phyloP scores from a whole-genome alignment of 2,888 invertebrate species.

The Choreutis nemorana region DNA sequence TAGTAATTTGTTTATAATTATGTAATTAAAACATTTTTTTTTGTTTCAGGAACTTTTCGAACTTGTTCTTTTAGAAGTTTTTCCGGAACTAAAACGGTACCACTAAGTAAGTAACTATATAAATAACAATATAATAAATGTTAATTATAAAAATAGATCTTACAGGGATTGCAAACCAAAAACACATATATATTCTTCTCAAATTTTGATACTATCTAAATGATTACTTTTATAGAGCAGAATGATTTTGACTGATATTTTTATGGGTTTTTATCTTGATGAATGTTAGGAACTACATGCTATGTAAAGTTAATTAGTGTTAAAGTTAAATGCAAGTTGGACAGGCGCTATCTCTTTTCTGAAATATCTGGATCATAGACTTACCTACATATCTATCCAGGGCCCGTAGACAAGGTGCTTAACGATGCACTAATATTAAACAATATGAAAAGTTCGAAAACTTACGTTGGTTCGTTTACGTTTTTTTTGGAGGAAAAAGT shows the following conservation, averaged over 20 bases:
- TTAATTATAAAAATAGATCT: conserved; percentile 25
- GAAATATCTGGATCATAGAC: too few species aligned
- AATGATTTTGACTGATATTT: conserved; percentile 18
- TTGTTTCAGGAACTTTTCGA: conserved; percentile 72
- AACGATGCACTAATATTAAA: too few species aligned
- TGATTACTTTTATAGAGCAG: too few species aligned
- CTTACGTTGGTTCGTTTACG: too few species aligned
- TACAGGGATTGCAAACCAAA: conserved; percentile 10
- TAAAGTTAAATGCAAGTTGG: too few species aligned
- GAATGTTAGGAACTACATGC: too few species aligned
- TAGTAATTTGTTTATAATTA: background rate
- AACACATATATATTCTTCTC: conserved; percentile 1
- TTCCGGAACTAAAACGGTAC: conserved; percentile 72
- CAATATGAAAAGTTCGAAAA: too few species aligned
- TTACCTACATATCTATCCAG: too few species aligned
- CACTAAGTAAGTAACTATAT: conserved; percentile 17
- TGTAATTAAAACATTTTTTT: conserved; percentile 7
- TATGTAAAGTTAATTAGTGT: too few species aligned
- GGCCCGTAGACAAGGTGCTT: too few species aligned
- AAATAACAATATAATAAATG: background rate
- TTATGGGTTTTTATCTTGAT: conserved; percentile 15
- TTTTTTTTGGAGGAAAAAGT: too few species aligned
- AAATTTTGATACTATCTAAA: conserved; percentile 24
- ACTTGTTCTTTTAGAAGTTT: conserved; percentile 71
- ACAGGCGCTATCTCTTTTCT: too few species aligned